Base-by-base conservation (phyloP, 2,113 vertebrate species). In the Pavo muticus region DNA sequence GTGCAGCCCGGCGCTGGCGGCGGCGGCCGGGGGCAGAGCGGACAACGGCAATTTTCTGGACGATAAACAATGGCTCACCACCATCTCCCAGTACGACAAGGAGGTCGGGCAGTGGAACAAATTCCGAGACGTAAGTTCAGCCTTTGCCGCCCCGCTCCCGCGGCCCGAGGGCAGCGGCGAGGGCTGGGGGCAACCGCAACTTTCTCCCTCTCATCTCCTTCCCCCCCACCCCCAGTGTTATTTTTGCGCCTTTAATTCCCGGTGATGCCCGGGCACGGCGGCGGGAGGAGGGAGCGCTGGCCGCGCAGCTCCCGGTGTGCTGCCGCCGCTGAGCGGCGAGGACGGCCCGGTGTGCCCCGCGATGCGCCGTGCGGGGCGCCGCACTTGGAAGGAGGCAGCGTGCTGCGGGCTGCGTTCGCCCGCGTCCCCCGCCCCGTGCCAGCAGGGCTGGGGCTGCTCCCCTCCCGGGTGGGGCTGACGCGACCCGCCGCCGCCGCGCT, bases 1-100 rank as follows among this genome's bases (percentile, higher is more conserved):
- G 95, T 97, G 98, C 96, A 98, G 98, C 97, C 98, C 95, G 95
- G 97, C 98, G 96, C 97, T 97, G 47, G 96, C 96, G 61, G 97
- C 97, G 11, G 96, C 97, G 87, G 97, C 97, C 63, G 97, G 96
- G 90, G 98, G 98, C 95, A 98, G 98, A 94, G 97, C 98, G 86
- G 98, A 99, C 97, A 98, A 97, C 98, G 98, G 98, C 73, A 99
- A 99, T 99, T 99, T 99, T 97, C 98, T 99, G 98, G 99, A 99
- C 93, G 99, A 99, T 97, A 98, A 99, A 96, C 98, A 98, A 98
- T 99, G 99, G 99, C 98, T 99, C 87, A 98, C 98, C 16, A 98
- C 98, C 3, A 82, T 98, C 94, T 98, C 98, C 13, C 98, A 98
- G 88, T 98, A 98, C 35, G 98, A 98, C 97, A 97, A 98, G 96